Evolutionary conservation across 2,888 invertebrate genomes (phyloP).

Genomic region (Amaurobius ferox): DNA sequence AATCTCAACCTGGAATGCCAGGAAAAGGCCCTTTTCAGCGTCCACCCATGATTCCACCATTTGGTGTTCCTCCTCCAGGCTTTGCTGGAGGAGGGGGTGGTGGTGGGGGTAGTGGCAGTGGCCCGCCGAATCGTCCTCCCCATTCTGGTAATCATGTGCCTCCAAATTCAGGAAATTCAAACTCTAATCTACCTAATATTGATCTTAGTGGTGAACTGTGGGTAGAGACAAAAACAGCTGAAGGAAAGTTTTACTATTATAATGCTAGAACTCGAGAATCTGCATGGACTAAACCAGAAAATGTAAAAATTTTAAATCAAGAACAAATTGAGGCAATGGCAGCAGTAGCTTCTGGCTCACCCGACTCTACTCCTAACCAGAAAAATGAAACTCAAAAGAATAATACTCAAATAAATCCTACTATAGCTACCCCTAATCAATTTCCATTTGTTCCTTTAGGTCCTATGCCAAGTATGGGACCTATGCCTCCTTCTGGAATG

Average conservation of each 20-base stretch:
- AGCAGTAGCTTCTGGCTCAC: constrained; percentile 33
- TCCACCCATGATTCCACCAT: constrained; percentile 76
- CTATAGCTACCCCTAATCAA: constrained; percentile 35
- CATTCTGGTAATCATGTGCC: constrained; percentile 70
- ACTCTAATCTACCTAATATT: constrained; percentile 66
- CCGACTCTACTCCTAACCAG: constrained; percentile 16
- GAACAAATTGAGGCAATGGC: constrained; percentile 79
- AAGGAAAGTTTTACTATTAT: constrained; percentile 95
- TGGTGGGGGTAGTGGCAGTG: too few species aligned
- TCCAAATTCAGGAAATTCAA: constrained; percentile 19
- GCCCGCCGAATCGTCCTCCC: constrained; percentile 76
- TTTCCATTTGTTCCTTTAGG: constrained; percentile 47
- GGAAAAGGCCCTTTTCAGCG: constrained; percentile 73
- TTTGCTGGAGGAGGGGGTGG: constrained; percentile 73
- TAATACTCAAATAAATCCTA: constrained; percentile 15
- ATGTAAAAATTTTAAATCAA: constrained; percentile 80
- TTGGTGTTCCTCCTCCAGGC: constrained; percentile 77
- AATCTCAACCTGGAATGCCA: constrained; percentile 68
- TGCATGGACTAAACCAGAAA: constrained; percentile 96
- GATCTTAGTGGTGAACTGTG: constrained; percentile 82
- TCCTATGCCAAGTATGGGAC: too few species aligned
- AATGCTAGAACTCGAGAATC: constrained; percentile 96
- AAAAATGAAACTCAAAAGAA: constrained; percentile 51
- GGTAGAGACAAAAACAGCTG: constrained; percentile 97
- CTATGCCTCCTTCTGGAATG: constrained; percentile 47